These are phyloP conservation scores for Elgaria multicarinata DNA, from an alignment of 2,113 vertebrate genomes.

Conservation along the genomic window DNA sequence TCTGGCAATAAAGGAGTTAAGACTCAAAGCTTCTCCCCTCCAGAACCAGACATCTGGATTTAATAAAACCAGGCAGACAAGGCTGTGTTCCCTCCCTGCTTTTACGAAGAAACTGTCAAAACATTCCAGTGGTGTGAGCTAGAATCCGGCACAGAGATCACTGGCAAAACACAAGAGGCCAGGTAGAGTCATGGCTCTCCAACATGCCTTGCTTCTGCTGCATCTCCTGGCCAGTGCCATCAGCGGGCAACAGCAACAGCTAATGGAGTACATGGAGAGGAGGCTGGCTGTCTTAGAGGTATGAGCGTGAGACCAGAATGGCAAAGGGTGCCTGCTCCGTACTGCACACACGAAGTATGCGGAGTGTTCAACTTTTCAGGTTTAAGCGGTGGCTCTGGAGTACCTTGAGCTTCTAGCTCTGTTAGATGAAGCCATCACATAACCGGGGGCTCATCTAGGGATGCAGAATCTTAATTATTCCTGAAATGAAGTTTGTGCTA, in stretches of 20 bases:
- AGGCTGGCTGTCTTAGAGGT: conserved; percentile 80
- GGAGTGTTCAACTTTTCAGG: not conserved
- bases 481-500: not conserved
- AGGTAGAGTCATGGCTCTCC: conserved; percentile 51
- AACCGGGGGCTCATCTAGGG: not conserved
- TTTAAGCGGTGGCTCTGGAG: too few relatives aligned
- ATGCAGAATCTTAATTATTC: not conserved
- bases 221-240: conserved; percentile 57
- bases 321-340: fast-evolving
- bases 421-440: not conserved
- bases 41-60: conserved; percentile 78
- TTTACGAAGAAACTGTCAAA: conserved; percentile 56
- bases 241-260: conserved; percentile 76
- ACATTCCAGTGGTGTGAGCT: conserved; percentile 84
- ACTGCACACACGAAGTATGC: not conserved
- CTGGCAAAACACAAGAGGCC: not conserved
- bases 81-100: conserved; percentile 43
- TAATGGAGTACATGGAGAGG: conserved; percentile 83
- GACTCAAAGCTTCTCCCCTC: conserved; percentile 51
- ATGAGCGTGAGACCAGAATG: conserved; percentile 30
- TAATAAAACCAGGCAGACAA: conserved; percentile 66
- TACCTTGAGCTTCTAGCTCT: not conserved
- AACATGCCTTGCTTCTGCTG: conserved; percentile 73
- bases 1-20: conserved; percentile 68
- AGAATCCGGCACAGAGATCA: conserved; percentile 46